A percentile compares a stretch with the other conserved stretches of the same genome.
These are phyloP conservation scores for Neolamprologus sp. DNA, from an alignment of 2,113 vertebrate genomes.

Conservation along the genomic window DNA sequence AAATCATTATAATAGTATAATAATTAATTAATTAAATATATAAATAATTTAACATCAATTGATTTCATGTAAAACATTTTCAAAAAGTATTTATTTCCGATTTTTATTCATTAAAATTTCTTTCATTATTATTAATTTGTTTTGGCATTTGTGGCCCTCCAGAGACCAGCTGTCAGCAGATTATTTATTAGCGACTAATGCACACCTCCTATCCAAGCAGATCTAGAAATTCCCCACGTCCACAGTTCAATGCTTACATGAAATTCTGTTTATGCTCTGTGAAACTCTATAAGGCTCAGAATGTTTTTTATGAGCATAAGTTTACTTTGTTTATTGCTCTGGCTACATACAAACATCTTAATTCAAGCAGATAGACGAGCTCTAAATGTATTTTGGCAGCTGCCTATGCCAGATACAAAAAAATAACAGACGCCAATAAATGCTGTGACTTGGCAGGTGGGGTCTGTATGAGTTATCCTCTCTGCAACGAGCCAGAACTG, in stretches of 20 bases:
- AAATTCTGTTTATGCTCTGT: background rate
- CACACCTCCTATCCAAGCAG: background rate
- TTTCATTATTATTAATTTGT: background rate
- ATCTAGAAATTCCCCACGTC: background rate
- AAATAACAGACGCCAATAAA: background rate
- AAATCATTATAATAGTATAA: background rate
- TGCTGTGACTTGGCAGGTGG: background rate
- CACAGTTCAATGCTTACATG: background rate
- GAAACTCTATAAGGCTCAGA: background rate
- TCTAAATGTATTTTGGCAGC: background rate
- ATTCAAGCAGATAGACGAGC: background rate
- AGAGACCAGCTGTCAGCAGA: fast-evolving
- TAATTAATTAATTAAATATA: background rate
- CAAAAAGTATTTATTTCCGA: fast-evolving
- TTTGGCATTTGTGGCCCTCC: background rate
- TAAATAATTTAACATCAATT: background rate
- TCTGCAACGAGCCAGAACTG: background rate
- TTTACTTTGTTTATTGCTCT: background rate
- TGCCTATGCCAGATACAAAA: background rate
- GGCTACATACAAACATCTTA: background rate
- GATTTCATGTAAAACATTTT: background rate
- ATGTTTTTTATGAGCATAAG: background rate
- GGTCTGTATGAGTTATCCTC: conserved; percentile 23
- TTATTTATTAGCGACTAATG: background rate
- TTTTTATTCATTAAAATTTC: background rate